These are phyloP conservation scores for Sceloporus undulatus DNA, from an alignment of 2,113 vertebrate genomes.

Conservation along the genomic window DNA sequence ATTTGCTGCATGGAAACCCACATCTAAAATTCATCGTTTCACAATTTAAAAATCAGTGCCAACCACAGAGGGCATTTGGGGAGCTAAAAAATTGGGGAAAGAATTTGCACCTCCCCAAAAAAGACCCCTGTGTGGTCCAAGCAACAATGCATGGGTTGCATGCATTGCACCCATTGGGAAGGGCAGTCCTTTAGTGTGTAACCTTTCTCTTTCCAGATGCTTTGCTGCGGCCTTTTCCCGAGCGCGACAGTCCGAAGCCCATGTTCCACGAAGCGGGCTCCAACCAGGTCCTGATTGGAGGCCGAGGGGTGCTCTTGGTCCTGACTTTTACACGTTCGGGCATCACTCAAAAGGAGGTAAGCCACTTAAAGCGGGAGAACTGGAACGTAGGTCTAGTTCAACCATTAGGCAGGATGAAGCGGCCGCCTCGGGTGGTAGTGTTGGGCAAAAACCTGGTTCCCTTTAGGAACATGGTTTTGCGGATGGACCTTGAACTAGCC, in stretches of 20 bases:
- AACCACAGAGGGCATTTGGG: too few relatives aligned
- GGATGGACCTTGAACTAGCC: neutral
- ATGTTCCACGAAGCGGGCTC: constrained; percentile 80
- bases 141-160: too few relatives aligned
- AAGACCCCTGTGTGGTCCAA: too few relatives aligned
- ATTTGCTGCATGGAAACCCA: too few relatives aligned
- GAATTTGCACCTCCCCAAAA: too few relatives aligned
- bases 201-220: constrained; percentile 64
- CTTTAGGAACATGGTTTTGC: neutral
- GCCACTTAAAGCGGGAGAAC: neutral
- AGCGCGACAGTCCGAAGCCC: constrained; percentile 78
- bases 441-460: too few relatives aligned
- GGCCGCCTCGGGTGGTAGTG: neutral
- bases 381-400: neutral
- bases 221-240: constrained; percentile 74
- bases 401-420: neutral
- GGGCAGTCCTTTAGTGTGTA: neutral
- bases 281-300: constrained; percentile 80
- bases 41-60: too few relatives aligned
- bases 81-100: too few relatives aligned
- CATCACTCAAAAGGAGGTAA: constrained; percentile 76
- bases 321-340: constrained; percentile 76
- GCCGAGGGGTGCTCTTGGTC: constrained; percentile 74
- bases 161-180: too few relatives aligned
- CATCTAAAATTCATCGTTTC: too few relatives aligned